phyloP scores from a whole-genome alignment of 1,140 invertebrate species.

The Octopus sinensis region DNA sequence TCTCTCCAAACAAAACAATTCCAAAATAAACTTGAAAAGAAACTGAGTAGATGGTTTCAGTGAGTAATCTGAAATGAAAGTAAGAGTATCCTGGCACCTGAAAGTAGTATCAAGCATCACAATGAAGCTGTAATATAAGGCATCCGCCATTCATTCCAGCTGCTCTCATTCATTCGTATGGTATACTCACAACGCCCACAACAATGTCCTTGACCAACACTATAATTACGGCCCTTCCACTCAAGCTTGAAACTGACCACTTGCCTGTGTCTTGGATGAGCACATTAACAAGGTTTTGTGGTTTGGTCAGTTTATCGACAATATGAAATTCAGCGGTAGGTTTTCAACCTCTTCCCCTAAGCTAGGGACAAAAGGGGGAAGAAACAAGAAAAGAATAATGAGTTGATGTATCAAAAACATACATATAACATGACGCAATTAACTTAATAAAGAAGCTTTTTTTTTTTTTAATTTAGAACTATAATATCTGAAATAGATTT shows the following conservation, averaged over 20 bases:
- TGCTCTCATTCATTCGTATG: constrained; percentile 8
- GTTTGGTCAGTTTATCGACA: constrained; percentile 28
- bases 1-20: too few species aligned
- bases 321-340: constrained; percentile 33
- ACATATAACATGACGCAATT: constrained; percentile 9
- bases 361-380: constrained; percentile 61
- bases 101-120: neutral
- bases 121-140: neutral
- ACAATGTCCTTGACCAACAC: constrained; percentile 2
- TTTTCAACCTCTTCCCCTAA: constrained; percentile 54
- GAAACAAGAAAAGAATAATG: constrained; percentile 53
- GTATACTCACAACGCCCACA: constrained; percentile 10
- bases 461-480: constrained; percentile 8
- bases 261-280: constrained; percentile 37
- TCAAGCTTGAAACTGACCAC: constrained; percentile 20
- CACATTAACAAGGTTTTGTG: constrained; percentile 30
- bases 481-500: constrained; percentile 27
- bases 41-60: neutral
- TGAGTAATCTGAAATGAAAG: neutral
- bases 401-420: constrained; percentile 23
- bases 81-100: neutral
- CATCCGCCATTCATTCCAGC: neutral
- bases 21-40: neutral
- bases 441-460: neutral
- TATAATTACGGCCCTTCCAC: constrained; percentile 13